Evolutionary conservation across 2,797 vertebrate species (phyloP).

Genomic region (Nyctalus aviator): DNA sequence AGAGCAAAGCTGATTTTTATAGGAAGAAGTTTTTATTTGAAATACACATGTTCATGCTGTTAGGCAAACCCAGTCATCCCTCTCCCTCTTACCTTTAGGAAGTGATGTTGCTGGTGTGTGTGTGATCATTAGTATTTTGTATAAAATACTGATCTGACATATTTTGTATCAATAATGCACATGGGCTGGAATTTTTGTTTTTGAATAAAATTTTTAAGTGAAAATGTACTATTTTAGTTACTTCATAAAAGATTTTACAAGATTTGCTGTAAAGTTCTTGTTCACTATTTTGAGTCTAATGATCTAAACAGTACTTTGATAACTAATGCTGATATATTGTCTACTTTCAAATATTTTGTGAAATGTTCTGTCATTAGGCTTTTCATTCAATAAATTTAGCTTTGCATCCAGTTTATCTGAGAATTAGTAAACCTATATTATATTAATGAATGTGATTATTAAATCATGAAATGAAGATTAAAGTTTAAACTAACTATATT

Average conservation of each 20-base stretch:
- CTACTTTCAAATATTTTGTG: constrained; percentile 20
- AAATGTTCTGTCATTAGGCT: background rate
- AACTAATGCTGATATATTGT: constrained; percentile 16
- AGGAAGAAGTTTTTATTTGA: constrained; percentile 3
- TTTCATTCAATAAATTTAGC: background rate
- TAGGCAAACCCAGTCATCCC: background rate
- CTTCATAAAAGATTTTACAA: background rate
- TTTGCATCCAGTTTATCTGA: background rate
- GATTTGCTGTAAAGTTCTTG: constrained; percentile 24
- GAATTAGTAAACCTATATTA: constrained; percentile 6
- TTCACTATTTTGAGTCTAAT: constrained; percentile 53
- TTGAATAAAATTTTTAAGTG: background rate
- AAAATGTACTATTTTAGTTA: background rate
- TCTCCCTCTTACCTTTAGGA: background rate
- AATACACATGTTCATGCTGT: background rate
- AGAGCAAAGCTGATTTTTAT: background rate
- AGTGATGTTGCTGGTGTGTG: background rate
- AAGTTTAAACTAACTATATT: constrained; percentile 61
- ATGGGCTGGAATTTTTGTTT: constrained; percentile 40
- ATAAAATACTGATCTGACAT: too few relatives aligned
- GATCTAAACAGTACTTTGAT: constrained; percentile 35
- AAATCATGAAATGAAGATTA: constrained; percentile 29
- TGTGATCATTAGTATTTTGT: background rate
- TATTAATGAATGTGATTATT: constrained; percentile 47
- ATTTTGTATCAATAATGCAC: background rate